Conservation (phyloP, 2,888 invertebrate species). For the Leuctra nigra region DNA sequence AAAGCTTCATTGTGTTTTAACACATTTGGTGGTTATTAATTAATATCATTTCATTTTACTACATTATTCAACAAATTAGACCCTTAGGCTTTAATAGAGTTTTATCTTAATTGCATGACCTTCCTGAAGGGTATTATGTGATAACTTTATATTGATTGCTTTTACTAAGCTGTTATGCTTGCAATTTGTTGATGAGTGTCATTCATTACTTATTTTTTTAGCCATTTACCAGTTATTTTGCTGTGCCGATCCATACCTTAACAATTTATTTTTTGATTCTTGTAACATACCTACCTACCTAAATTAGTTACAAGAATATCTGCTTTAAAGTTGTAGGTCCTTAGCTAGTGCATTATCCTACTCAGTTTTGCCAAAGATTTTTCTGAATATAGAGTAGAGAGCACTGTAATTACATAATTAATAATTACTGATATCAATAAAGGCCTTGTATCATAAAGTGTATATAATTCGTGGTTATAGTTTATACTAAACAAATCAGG, state of each 20-base stretch:
- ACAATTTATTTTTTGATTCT: no score
- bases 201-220: slow-evolving; percentile 11
- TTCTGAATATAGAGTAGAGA: no score
- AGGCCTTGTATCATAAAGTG: no score
- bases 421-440: no score
- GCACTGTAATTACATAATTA: no score
- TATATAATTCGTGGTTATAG: no score
- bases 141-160: slow-evolving; percentile 22
- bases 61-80: background rate
- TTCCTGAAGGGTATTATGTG: background rate
- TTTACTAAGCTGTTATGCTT: slow-evolving; percentile 24
- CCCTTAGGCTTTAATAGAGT: background rate
- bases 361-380: no score
- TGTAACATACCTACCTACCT: no score
- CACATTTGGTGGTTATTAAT: background rate
- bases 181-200: slow-evolving; percentile 21
- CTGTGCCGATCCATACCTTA: slow-evolving; percentile 8
- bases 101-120: background rate
- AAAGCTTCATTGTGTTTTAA: background rate
- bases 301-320: no score
- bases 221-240: slow-evolving; percentile 1
- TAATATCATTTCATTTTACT: background rate
- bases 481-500: no score
- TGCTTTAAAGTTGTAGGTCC: no score
- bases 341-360: no score